Base-by-base conservation (phyloP, 2,888 invertebrate species). In the Agonopterix subpropinquella region DNA sequence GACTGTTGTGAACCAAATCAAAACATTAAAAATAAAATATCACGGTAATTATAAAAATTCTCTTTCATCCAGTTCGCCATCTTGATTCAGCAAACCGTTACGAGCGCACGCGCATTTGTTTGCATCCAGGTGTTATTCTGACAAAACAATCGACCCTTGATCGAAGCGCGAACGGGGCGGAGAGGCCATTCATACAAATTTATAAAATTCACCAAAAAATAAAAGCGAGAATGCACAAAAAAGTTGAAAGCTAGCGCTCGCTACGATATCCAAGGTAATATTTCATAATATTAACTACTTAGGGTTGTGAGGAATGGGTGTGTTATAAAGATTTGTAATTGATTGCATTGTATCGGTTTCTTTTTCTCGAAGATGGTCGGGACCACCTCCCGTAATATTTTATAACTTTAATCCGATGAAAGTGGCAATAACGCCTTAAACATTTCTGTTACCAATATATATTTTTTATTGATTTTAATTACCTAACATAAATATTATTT, bases 261-360 rank as follows among this genome's bases (percentile, higher is more conserved):
- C 67, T 71, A 62, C 76, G 73, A 82, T 80, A 73, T 58, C 71
- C 52, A 65, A 35, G 74, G 66, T 77, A 80, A 85, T 87, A 87
- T 82, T 84, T 88, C 77, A 86, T 77, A 80, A 83, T 74, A 82
- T 83, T 86, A 85, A 83, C 84, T 78, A 81, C 81, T 80, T 78
- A 73, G 62, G 64, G 71, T 68, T 72, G 76, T 72, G 77, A 81
- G 80, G 71, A 85, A 84, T 84, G 77, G 85, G 79, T 74, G 80
- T 77, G 75, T 74, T 73, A 60, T 63, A 64, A 73, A 73, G 73
- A 76, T 71, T 71, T 67, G 61, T 77, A 75, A 83, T 82, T 79
- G 76, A 77, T 73, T 67, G 64, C 64, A 67, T 79, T 80, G 67
- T 73, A 68, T 73, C 64, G 59, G 55, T 61, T 70, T 67, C 57